Conservation (phyloP, 2,888 invertebrate genomes). For the Coelinius sp. region DNA sequence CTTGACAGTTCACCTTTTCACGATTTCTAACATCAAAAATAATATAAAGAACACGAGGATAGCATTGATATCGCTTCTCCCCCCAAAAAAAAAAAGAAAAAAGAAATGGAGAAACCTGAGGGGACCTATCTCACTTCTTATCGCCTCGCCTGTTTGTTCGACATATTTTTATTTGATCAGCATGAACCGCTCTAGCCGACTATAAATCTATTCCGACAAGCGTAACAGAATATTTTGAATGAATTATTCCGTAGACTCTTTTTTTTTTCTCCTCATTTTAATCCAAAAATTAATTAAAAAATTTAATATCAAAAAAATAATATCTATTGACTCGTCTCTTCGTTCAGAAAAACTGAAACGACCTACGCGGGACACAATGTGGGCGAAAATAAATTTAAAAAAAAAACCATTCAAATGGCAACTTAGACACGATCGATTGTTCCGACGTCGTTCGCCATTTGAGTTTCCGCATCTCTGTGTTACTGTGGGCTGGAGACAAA, state of each 20-base stretch:
- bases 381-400: conserved; percentile 34
- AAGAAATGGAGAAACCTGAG: not conserved
- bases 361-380: conserved; percentile 37
- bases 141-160: not conserved
- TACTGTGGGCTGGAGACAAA: conserved; percentile 36
- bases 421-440: conserved; percentile 40
- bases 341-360: not conserved
- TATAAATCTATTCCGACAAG: conserved; percentile 26
- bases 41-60: not conserved
- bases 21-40: too few species aligned
- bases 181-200: not conserved
- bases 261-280: too few species aligned
- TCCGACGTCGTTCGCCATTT: conserved; percentile 25
- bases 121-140: conserved; percentile 13
- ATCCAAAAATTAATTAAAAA: too few species aligned
- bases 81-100: not conserved
- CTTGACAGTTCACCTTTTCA: conserved; percentile 15
- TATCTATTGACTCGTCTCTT: not conserved
- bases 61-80: not conserved
- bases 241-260: not conserved
- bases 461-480: conserved; percentile 34
- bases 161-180: conserved; percentile 6
- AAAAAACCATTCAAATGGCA: conserved; percentile 38
- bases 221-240: not conserved
- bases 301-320: too few species aligned